Evolutionary conservation across 1,140 invertebrate species (phyloP).

Genomic region (Aethina tumida): DNA sequence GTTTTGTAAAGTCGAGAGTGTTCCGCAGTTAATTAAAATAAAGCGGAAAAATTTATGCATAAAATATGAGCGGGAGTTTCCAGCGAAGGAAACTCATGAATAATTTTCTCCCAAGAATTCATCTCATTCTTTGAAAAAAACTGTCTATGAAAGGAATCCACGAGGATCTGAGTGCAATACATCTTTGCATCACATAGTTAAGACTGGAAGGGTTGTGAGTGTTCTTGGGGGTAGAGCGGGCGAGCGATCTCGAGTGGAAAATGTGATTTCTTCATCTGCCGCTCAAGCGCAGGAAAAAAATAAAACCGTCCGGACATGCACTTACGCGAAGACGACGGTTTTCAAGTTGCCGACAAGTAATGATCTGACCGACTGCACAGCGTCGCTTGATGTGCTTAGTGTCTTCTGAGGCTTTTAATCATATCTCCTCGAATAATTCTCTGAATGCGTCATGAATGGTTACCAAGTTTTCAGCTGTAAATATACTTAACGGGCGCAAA

Average conservation of each 20-base stretch:
- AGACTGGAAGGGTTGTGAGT: constrained; percentile 35
- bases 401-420: constrained; percentile 32
- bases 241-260: constrained; percentile 31
- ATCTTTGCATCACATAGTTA: constrained; percentile 31
- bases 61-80: no score
- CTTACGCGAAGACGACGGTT: background rate
- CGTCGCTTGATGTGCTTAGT: constrained; percentile 26
- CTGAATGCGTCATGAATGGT: constrained; percentile 23
- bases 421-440: constrained; percentile 28
- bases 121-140: no score
- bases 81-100: no score
- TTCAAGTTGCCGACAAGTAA: constrained; percentile 7
- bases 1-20: no score
- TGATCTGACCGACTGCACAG: constrained; percentile 21
- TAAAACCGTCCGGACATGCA: constrained; percentile 6
- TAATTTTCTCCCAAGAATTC: no score
- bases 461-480: constrained; percentile 19
- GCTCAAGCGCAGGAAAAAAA: constrained; percentile 24
- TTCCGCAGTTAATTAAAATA: no score
- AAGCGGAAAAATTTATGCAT: no score
- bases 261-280: constrained; percentile 36
- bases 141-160: constrained; percentile 10
- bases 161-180: constrained; percentile 12
- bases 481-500: constrained; percentile 20
- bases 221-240: constrained; percentile 24